phyloP scores from a whole-genome alignment of 2,113 vertebrate species.

The Mola mola region DNA sequence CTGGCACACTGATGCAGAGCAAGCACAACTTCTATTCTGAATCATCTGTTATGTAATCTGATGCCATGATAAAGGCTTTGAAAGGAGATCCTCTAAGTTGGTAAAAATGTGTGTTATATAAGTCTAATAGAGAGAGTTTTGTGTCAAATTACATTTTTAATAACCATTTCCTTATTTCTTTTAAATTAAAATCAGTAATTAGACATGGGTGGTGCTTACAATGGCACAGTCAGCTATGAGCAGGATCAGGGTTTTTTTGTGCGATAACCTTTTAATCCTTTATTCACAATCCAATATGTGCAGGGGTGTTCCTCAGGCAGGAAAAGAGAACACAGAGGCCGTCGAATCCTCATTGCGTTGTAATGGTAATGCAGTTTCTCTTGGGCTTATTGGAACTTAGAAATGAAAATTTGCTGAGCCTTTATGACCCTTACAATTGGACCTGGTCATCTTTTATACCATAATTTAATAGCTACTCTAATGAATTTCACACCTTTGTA shows the following conservation, averaged over 20 bases:
- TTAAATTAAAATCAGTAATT: constrained; percentile 38
- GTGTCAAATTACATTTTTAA: constrained; percentile 56
- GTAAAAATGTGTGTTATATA: constrained; percentile 68
- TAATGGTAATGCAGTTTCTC: constrained; percentile 46
- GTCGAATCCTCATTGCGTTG: constrained; percentile 52
- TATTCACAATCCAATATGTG: constrained; percentile 57
- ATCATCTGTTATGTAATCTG: constrained; percentile 78
- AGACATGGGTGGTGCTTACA: constrained; percentile 41
- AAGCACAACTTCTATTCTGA: constrained; percentile 69
- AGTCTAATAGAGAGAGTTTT: constrained; percentile 54
- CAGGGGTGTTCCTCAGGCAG: constrained; percentile 63
- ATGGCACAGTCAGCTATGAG: constrained; percentile 33
- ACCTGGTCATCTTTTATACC: not conserved
- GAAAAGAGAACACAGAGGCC: constrained; percentile 36
- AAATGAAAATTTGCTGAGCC: constrained; percentile 25
- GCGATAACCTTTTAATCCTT: constrained; percentile 74
- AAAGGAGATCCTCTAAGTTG: constrained; percentile 70
- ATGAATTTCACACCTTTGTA: constrained; percentile 1
- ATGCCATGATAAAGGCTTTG: constrained; percentile 72
- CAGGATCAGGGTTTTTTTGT: constrained; percentile 45
- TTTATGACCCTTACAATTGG: constrained; percentile 2
- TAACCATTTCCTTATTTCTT: constrained; percentile 23
- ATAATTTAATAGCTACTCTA: not conserved
- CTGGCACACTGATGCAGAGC: constrained; percentile 50
- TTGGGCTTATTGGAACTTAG: constrained; percentile 8